Percentiles rank a stretch among this genome's conserved stretches.
Conservation (phyloP, 2,113 vertebrate species). For the Rhineura floridana region DNA sequence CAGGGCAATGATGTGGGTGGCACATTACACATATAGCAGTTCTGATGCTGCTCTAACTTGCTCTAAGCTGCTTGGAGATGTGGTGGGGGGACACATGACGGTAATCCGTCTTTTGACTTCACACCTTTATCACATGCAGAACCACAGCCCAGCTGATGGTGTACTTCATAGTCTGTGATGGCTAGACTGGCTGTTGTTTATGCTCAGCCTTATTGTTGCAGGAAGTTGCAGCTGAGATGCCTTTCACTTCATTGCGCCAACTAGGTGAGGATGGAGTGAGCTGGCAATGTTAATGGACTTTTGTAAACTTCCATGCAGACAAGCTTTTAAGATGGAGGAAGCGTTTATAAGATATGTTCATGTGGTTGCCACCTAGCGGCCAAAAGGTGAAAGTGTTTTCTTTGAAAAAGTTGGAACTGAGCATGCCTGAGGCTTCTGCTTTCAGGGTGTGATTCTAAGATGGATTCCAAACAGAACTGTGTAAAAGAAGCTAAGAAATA, state of each 20-base stretch:
- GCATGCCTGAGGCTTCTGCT: too few species aligned
- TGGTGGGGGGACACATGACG: neutral
- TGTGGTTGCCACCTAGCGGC: too few species aligned
- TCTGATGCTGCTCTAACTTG: neutral
- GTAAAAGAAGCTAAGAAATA: too few species aligned
- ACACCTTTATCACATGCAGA: neutral
- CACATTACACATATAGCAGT: neutral
- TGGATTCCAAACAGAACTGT: too few species aligned
- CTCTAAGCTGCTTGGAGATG: conserved; percentile 2
- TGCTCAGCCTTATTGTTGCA: neutral
- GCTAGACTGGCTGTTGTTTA: neutral
- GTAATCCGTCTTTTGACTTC: neutral
- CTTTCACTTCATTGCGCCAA: neutral
- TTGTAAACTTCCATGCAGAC: neutral
- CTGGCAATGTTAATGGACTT: neutral
- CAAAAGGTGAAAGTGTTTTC: too few species aligned
- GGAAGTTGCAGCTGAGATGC: neutral
- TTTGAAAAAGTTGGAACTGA: too few species aligned
- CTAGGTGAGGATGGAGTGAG: neutral
- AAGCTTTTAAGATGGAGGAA: too few species aligned
- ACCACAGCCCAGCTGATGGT: neutral
- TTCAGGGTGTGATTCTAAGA: too few species aligned
- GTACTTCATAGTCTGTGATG: neutral
- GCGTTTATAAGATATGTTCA: too few species aligned
- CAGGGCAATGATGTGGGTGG: neutral